These are phyloP conservation scores for Uloborus plumipes DNA, from an alignment of 2,888 invertebrate species.

Conservation along the genomic window DNA sequence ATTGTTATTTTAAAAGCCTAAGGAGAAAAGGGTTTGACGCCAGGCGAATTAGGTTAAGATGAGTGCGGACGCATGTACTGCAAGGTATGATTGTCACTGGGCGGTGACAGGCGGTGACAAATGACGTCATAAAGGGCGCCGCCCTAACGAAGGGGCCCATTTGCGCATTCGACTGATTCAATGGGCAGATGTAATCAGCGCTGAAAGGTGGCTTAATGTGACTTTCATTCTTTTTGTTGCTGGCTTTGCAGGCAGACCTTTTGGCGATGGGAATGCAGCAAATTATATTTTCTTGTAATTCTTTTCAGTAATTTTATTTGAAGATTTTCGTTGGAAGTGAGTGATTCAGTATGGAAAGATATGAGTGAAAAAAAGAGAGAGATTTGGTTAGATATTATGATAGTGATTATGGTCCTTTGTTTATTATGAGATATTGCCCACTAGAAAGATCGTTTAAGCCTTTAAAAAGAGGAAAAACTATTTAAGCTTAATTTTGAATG, in stretches of 20 bases:
- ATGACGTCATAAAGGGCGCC: constrained; percentile 59
- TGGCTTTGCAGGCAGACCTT: neutral
- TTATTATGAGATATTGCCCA: too few relatives aligned
- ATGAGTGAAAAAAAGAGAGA: too few relatives aligned
- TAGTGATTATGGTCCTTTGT: too few relatives aligned
- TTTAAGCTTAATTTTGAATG: too few relatives aligned
- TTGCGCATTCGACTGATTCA: constrained; percentile 52
- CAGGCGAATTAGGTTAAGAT: constrained; percentile 43
- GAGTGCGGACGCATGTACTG: constrained; percentile 37
- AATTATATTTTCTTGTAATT: neutral
- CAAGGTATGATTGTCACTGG: constrained; percentile 54
- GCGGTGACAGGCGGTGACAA: constrained; percentile 58
- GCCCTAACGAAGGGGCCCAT: constrained; percentile 45
- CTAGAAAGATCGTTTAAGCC: too few relatives aligned
- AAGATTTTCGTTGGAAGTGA: too few relatives aligned
- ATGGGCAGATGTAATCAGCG: constrained; percentile 47
- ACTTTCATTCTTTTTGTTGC: constrained; percentile 12
- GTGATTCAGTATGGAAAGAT: too few relatives aligned
- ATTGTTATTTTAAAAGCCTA: too few relatives aligned
- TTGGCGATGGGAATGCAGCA: neutral
- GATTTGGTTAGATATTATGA: too few relatives aligned
- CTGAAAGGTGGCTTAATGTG: constrained; percentile 39
- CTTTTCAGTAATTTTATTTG: too few relatives aligned
- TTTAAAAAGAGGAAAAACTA: too few relatives aligned
- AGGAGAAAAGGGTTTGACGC: too few relatives aligned